Percentiles rank a stretch among this genome's conserved stretches.
Conservation (phyloP, 1,140 invertebrate genomes). For the Conopomorpha cramerella region DNA sequence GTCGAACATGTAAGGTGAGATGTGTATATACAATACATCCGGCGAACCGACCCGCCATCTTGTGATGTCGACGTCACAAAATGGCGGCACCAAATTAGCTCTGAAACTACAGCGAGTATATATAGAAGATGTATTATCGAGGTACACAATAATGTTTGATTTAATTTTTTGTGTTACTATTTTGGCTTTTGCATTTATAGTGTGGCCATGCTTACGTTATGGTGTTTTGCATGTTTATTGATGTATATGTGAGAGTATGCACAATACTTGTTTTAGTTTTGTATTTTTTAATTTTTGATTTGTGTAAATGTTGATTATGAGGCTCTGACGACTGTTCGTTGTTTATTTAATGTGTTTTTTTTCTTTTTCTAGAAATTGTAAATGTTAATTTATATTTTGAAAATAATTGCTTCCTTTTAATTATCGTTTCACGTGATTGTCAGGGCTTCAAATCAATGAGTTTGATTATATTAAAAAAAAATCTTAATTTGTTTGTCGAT, state of each 20-base stretch:
- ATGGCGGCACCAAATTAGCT: constrained; percentile 34
- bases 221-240: constrained; percentile 53
- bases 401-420: no score
- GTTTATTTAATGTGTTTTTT: constrained; percentile 46
- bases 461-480: no score
- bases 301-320: constrained; percentile 30
- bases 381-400: no score
- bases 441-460: no score
- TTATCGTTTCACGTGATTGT: no score
- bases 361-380: no score
- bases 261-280: constrained; percentile 43
- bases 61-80: constrained; percentile 25
- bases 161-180: constrained; percentile 28
- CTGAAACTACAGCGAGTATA: constrained; percentile 52
- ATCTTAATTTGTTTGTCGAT: no score
- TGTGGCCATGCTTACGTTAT: constrained; percentile 55
- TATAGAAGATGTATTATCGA: constrained; percentile 40
- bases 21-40: no score
- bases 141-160: constrained; percentile 44
- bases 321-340: constrained; percentile 26
- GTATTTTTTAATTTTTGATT: constrained; percentile 14
- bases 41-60: constrained; percentile 34
- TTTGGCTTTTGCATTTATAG: constrained; percentile 55
- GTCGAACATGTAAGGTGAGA: no score
- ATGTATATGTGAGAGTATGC: constrained; percentile 54